Evolutionary conservation across 1,140 invertebrate species (phyloP), one percentile per base, ranked within the genome.

Genomic region (Sogatella furcifera): DNA sequence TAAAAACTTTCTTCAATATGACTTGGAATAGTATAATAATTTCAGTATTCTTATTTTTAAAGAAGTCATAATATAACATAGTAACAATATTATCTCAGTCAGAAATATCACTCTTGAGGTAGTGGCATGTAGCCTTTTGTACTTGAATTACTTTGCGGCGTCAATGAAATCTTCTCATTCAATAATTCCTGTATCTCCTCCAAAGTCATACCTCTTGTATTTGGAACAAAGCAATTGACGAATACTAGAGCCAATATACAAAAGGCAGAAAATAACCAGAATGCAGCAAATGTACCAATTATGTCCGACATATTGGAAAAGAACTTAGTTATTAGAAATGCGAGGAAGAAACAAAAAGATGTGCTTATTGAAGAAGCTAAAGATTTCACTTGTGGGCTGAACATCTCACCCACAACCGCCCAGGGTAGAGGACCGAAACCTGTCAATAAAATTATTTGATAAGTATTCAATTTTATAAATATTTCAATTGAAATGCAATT

Each of bases 371-470:
- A 82, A 0, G 85, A 84, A 1, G 89, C 89, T 2, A 81, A 73
- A 0, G 86, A 84, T 69, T 89, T 86, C 1, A 90, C 81, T 64
- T 86, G 82, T 0, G 82, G 76, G 1, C 90, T 82, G 65, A 92
- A 88, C 64, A 92, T 81, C 73, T 94, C 88, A 2, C 84, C 85
- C 80, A 92, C 85, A 38, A 95, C 80, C 0, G 89, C 82, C 88
- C 90, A 92, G 0, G 89, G 88, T 13, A 93, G 73, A 0, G 90
- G 89, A 0, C 90, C 90, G 66, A 90, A 85, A 6, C 88, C 88
- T 68, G 62, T 66, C 73, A 55, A 60, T 41, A 21, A 52, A 14
- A 17, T 22, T 34, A 5, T 3, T 19, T 14, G 15, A 14, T 14
- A 19, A 19, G 4, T 53, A 44, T n/a, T 44, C 17, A 19, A 9